These are phyloP conservation scores for Monopis laevigella DNA, from an alignment of 2,888 invertebrate species.

Conservation along the genomic window DNA sequence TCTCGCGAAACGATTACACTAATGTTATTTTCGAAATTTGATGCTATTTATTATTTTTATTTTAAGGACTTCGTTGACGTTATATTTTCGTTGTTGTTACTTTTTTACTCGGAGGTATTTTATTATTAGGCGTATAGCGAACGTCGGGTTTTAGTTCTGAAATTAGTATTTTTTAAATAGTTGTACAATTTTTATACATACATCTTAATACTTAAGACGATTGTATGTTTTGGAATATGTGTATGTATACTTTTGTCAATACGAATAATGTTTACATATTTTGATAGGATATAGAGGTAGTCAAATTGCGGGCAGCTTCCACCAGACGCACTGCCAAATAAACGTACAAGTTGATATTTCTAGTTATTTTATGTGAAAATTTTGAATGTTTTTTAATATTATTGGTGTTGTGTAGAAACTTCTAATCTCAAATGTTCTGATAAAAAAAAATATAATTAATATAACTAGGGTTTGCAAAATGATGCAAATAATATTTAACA, in stretches of 20 bases:
- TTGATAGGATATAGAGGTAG: no score
- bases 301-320: no score
- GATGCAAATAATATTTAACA: no score
- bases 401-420: slow-evolving; percentile 5
- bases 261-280: no score
- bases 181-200: slow-evolving; percentile 6
- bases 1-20: slow-evolving; percentile 38
- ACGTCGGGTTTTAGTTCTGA: slow-evolving; percentile 19
- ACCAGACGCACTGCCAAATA: no score
- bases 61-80: slow-evolving; percentile 33
- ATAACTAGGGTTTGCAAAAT: no score
- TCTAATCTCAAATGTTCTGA: slow-evolving; percentile 5
- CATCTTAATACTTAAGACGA: slow-evolving; percentile 1
- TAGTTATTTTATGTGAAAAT: no score
- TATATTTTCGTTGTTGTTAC: slow-evolving; percentile 24
- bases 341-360: no score
- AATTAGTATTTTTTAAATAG: slow-evolving; percentile 5
- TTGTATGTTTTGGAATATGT: neutral
- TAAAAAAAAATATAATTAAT: no score
- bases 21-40: slow-evolving; percentile 29
- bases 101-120: slow-evolving; percentile 32
- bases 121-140: slow-evolving; percentile 24
- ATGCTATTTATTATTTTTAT: slow-evolving; percentile 40
- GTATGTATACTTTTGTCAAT: no score
- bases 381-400: slow-evolving; percentile 1